phyloP scores from a whole-genome alignment of 2,797 vertebrate genomes.

The Arnoldichthys spilopterus region DNA sequence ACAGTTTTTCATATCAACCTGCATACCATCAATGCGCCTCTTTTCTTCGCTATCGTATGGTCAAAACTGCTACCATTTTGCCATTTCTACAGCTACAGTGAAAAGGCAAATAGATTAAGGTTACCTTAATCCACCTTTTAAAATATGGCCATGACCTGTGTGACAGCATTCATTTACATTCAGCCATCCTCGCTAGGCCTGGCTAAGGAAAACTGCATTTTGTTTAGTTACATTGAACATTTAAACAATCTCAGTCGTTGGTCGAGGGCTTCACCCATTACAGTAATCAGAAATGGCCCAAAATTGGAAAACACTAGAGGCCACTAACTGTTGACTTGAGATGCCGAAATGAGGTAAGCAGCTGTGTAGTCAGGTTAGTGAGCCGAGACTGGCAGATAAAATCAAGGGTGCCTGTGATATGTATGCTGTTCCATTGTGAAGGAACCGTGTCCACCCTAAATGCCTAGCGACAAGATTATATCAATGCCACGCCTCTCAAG shows the following conservation, averaged over 20 bases:
- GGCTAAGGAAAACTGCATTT: slow-evolving; percentile 14
- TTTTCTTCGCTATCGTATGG: neutral
- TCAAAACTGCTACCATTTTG: slow-evolving; percentile 14
- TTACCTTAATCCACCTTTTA: neutral
- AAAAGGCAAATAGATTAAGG: slow-evolving; percentile 28
- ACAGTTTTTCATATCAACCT: slow-evolving; percentile 22
- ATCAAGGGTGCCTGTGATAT: slow-evolving; percentile 70
- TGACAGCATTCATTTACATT: slow-evolving; percentile 15
- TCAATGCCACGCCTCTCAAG: slow-evolving; percentile 19
- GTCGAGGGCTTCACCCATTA: slow-evolving; percentile 49
- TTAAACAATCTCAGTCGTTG: slow-evolving; percentile 17
- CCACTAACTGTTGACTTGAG: slow-evolving; percentile 8
- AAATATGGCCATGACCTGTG: neutral
- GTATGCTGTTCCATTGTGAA: slow-evolving; percentile 75
- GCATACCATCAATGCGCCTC: neutral
- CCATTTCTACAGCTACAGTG: slow-evolving; percentile 30
- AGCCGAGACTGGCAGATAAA: slow-evolving; percentile 66
- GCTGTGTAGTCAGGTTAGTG: slow-evolving; percentile 61
- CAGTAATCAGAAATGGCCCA: slow-evolving; percentile 33
- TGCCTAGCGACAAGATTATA: slow-evolving; percentile 18
- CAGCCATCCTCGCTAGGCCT: slow-evolving; percentile 4
- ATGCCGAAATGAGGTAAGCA: slow-evolving; percentile 19
- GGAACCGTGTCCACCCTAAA: slow-evolving; percentile 46
- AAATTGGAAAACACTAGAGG: neutral
- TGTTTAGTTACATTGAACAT: neutral